phyloP scores from a whole-genome alignment of 2,888 invertebrate genomes.

The Conistra vaccinii region DNA sequence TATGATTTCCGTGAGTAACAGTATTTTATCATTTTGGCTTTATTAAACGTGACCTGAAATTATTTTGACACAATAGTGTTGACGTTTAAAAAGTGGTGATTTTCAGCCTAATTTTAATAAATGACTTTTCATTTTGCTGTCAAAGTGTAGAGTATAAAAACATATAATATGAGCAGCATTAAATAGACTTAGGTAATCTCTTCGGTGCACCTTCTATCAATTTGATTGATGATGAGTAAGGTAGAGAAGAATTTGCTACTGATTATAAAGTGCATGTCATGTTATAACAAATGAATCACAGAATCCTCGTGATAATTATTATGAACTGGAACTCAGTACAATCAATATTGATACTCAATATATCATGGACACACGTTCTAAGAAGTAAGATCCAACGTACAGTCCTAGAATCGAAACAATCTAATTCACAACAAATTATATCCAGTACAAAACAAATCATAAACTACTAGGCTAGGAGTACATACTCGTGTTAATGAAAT shows the following conservation, averaged over 20 bases:
- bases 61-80: too few relatives aligned
- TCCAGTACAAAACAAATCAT: conserved; percentile 9
- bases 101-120: too few relatives aligned
- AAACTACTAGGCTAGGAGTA: conserved; percentile 27
- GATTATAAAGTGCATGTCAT: not conserved
- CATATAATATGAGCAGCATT: not conserved
- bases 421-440: conserved; percentile 33
- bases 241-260: not conserved
- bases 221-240: not conserved
- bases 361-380: conserved; percentile 4
- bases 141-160: not conserved
- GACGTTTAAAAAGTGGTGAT: not conserved
- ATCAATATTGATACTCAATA: conserved; percentile 18
- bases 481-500: conserved; percentile 54
- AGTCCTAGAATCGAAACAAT: conserved; percentile 19
- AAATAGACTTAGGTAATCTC: not conserved
- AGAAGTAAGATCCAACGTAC: not conserved
- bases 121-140: too few relatives aligned
- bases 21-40: not conserved
- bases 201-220: too few relatives aligned
- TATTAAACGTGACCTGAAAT: not conserved
- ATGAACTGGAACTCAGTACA: not conserved
- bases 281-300: not conserved
- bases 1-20: not conserved
- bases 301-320: not conserved